Conservation (phyloP, 2,113 vertebrate species). For the Charadrius vociferus region DNA sequence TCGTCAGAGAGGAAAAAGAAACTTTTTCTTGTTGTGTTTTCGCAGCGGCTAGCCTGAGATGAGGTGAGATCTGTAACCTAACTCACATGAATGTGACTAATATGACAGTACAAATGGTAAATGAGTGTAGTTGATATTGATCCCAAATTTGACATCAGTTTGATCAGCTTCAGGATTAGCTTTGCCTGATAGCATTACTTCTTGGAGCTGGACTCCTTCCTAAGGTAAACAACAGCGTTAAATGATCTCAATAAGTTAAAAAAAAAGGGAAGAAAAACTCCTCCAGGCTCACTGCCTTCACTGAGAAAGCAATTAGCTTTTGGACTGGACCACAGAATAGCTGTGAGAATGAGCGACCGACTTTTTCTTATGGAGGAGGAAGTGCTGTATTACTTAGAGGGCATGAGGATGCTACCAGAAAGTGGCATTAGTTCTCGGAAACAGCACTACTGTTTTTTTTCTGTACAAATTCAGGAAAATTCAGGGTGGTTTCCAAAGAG, state of each 20-base stretch:
- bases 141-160: neutral
- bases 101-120: neutral
- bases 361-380: neutral
- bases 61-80: neutral
- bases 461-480: neutral
- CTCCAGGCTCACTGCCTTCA: neutral
- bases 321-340: neutral
- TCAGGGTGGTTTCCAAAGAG: constrained; percentile 1
- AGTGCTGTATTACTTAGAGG: neutral
- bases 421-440: constrained; percentile 17
- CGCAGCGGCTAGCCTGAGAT: neutral
- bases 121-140: neutral
- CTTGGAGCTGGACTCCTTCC: neutral
- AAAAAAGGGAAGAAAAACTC: neutral
- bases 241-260: neutral
- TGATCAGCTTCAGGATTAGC: neutral
- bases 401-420: neutral
- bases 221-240: neutral
- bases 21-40: neutral
- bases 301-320: neutral
- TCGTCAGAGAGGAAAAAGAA: neutral
- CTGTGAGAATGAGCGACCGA: neutral
- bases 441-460: neutral
- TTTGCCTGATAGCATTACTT: neutral
- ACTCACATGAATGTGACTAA: neutral